Evolutionary conservation across 2,113 vertebrate genomes (phyloP).

Genomic region (Melanerpes formicivorus): DNA sequence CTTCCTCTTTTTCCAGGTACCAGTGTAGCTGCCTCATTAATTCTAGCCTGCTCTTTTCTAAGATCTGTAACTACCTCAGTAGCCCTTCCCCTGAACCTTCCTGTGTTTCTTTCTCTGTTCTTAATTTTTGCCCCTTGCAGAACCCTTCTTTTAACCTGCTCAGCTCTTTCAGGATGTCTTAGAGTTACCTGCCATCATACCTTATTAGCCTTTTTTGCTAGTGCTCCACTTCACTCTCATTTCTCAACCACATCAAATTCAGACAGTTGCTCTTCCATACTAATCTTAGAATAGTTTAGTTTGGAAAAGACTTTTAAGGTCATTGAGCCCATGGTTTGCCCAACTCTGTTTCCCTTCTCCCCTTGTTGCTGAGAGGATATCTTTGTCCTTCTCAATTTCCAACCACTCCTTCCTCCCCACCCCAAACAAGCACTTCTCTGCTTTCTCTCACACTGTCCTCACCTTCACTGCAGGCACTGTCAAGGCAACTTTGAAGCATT

Average conservation of each 20-base stretch:
- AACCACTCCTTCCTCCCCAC: background rate
- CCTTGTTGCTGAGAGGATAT: background rate
- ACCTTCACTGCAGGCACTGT: background rate
- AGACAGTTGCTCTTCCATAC: background rate
- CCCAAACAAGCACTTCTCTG: background rate
- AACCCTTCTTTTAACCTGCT: background rate
- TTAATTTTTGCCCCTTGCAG: background rate
- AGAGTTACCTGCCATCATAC: background rate
- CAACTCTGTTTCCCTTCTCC: background rate
- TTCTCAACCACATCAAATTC: background rate
- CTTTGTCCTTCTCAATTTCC: background rate
- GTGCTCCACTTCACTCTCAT: background rate
- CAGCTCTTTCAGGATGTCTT: background rate
- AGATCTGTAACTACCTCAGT: background rate
- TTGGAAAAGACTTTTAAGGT: too few relatives aligned
- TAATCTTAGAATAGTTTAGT: background rate
- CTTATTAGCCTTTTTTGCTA: background rate
- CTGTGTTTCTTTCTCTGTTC: background rate
- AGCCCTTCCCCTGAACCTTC: background rate
- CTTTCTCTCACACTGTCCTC: background rate
- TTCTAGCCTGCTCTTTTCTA: background rate
- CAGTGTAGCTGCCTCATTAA: background rate
- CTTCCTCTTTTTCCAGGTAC: background rate
- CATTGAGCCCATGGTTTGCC: background rate
- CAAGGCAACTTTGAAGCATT: background rate